Evolutionary conservation across 2,888 invertebrate genomes (phyloP), one percentile per base, ranked within the genome.

Genomic region (Agrochola lychnidis): DNA sequence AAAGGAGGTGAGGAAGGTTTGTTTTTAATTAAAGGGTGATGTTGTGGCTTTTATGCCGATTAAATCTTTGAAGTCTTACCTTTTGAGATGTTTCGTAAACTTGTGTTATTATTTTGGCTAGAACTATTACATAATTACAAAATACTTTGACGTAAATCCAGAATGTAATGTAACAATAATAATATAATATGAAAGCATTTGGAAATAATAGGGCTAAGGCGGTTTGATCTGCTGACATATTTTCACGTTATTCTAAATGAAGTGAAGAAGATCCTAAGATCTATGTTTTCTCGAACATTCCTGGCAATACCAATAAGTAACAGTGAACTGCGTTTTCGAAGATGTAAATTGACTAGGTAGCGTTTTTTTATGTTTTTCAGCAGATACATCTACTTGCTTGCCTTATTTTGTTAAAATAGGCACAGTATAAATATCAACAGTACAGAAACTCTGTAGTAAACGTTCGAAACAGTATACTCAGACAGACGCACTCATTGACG

Each of bases 11-110:
- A 40, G 19, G 36, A 4, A 10, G 53, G 78, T 62, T 64, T 83
- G 51, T 77, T 83, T 82, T 80, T 61, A 83, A 83, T 80, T 83
- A 83, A 68, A 79, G 36, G 25, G 14, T 36, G n/a, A 9, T 82
- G 56, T 68, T 82, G 67, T 57, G 79, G 68, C 25, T n/a, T 51
- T 63, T 14, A 53, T 36, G 42, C 25, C 48, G 42, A 66, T 66
- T 61, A 30, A 66, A 76, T 59, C 25, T 78, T 75, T 81, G 64
- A 67, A 63, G 45, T 56, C 10, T 48, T 16, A 63, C 51, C 36
- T 68, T 14, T 57, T 62, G 78, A 36, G 42, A 45, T 59, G 42
- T 57, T 51, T 36, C 10, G 40, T 67, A 56, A 74, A 61, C 30
- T 75, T 53, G n/a, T 40, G 19, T 56, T n/a, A 53, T 76, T 51